Percentiles rank a stretch among this genome's conserved stretches.
These are phyloP conservation scores for Euproctis similis DNA, from an alignment of 2,888 invertebrate species.

Conservation along the genomic window DNA sequence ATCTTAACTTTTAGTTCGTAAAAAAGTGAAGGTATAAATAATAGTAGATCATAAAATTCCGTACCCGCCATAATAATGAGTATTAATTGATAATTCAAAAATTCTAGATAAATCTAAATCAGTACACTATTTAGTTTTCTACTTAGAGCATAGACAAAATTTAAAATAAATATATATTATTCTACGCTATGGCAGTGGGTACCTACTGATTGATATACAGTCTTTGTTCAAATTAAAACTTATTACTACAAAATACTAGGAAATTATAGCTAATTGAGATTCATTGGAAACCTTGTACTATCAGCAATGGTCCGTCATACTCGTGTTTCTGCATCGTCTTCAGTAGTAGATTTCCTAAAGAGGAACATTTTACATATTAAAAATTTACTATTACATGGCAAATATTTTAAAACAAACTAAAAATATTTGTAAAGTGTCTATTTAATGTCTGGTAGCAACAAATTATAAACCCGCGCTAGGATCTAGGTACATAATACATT, in stretches of 20 bases:
- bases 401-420: too few relatives aligned
- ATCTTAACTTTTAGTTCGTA: too few relatives aligned
- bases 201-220: constrained; percentile 60
- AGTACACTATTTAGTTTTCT: constrained; percentile 20
- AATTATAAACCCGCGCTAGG: too few relatives aligned
- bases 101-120: constrained; percentile 7
- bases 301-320: constrained; percentile 38
- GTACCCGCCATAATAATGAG: constrained; percentile 20
- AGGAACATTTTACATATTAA: too few relatives aligned
- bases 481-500: too few relatives aligned
- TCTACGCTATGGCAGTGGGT: constrained; percentile 68
- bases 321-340: constrained; percentile 71
- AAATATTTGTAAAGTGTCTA: too few relatives aligned
- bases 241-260: constrained; percentile 28
- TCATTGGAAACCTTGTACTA: constrained; percentile 73
- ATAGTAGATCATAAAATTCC: constrained; percentile 11
- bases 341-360: constrained; percentile 75
- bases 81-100: constrained; percentile 13
- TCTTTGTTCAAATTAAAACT: constrained; percentile 54
- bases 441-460: too few relatives aligned
- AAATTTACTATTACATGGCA: too few relatives aligned
- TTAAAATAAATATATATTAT: constrained; percentile 28
- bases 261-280: constrained; percentile 65
- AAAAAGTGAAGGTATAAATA: too few relatives aligned
- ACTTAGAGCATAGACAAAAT: constrained; percentile 46